Base-by-base conservation (phyloP, 2,797 vertebrate species). In the Sebastes matsubarae region DNA sequence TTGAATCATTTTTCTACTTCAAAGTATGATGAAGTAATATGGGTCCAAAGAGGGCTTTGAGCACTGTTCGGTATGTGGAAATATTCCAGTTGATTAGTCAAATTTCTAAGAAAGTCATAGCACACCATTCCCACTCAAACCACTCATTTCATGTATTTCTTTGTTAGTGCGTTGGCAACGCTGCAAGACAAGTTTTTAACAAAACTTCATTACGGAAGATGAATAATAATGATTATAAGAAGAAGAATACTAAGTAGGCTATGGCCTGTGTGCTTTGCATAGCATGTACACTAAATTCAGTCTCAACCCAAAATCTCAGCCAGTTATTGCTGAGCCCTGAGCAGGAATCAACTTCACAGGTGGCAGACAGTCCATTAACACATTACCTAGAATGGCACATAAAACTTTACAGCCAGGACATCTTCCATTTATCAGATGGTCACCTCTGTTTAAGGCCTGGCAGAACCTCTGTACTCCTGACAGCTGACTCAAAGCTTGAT, bases 341-440 rank as follows among this genome's bases (percentile, higher is more conserved):
- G 27, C 66, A 63, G 25, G 42, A 79, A 36, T 36, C 50, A 50
- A 5, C 38, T 32, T 84, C 73, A 68, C 83, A 84, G 78, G 79
- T 83, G 84, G 79, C 71, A 88, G 77, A 68, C 83, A 80, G 75
- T 84, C 70, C 72, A 88, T 92, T 92, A 87, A 88, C 82, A 85
- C 79, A 79, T 90, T 87, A 87, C 73, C 85, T 85, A 75, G 59
- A 80, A 88, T 22, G 75, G 80, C 79, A 80, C 78, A 86, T 91
- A 84, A 90, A 87, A 85, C 76, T 85, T 90, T 82, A 88, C 61
- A 77, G 74, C 69, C 60, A 36, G 65, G 55, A 84, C 77, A 87
- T 81, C 86, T 79, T 81, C 68, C 81, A 88, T 89, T 89, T 82
- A 74, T 87, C 87, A 86, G 75, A 34, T 29, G 60, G 76, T 88